Conservation (phyloP, 2,113 vertebrate species). For the Philantomba maxwellii region DNA sequence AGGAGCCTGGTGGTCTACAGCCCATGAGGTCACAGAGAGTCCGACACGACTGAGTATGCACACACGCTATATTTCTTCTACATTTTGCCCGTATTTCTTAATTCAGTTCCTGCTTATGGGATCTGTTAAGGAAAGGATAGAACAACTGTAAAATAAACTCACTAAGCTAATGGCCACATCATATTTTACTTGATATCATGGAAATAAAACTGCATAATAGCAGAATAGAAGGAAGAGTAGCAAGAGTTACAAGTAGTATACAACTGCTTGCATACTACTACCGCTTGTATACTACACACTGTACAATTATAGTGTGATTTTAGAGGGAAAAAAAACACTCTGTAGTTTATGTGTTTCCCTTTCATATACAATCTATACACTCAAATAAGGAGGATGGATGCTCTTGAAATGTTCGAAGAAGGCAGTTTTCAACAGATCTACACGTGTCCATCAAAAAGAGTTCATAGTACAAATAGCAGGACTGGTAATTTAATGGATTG, state of each 20-base stretch:
- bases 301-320: not conserved
- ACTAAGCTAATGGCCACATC: not conserved
- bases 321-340: not conserved
- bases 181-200: not conserved
- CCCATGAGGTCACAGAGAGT: not conserved
- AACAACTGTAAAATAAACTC: constrained; percentile 9
- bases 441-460: not conserved
- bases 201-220: not conserved
- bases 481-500: not conserved
- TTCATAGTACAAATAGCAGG: not conserved
- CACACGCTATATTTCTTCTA: not conserved
- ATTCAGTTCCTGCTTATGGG: not conserved
- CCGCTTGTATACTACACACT: not conserved
- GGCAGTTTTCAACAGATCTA: not conserved
- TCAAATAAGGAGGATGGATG: not conserved
- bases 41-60: not conserved
- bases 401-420: not conserved
- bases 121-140: not conserved
- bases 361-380: not conserved
- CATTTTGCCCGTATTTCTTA: not conserved
- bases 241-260: not conserved
- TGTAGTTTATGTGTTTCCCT: not conserved
- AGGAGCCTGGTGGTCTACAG: not conserved
- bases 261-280: not conserved
- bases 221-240: not conserved